Conservation (phyloP, 2,113 vertebrate genomes). For the Actenoides lindsayi region DNA sequence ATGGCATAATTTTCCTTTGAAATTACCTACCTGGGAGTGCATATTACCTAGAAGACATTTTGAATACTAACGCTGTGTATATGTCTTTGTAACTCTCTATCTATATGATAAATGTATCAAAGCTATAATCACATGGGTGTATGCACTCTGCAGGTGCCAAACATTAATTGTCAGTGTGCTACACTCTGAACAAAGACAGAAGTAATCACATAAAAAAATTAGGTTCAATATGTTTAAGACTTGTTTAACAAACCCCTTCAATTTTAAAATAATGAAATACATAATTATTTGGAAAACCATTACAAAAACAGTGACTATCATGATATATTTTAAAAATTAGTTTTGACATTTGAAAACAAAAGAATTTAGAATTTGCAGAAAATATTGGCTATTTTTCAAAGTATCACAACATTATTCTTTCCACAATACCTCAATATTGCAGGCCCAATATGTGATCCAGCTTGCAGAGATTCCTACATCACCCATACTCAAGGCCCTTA, state of each 20-base stretch:
- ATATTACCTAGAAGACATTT: background rate
- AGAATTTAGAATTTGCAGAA: background rate
- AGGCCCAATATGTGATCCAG: background rate
- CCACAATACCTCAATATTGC: background rate
- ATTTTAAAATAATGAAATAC: background rate
- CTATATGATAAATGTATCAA: background rate
- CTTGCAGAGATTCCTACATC: background rate
- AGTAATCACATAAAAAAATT: background rate
- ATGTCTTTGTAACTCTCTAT: background rate
- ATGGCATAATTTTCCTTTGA: background rate
- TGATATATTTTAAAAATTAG: background rate
- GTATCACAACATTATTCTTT: background rate
- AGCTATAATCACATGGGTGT: fast-evolving
- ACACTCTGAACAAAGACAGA: background rate
- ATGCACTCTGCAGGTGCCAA: background rate
- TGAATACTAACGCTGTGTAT: background rate
- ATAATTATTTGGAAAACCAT: background rate
- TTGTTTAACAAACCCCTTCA: background rate
- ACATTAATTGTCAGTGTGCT: background rate
- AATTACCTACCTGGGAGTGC: background rate
- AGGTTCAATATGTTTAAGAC: background rate
- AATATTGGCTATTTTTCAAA: background rate
- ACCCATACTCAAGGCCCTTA: background rate
- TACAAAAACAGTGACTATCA: background rate
- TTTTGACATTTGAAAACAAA: background rate